These are phyloP conservation scores for Stylophora pistillata DNA, from an alignment of 64 coral and sea anemone genomes.

Conservation along the genomic window DNA sequence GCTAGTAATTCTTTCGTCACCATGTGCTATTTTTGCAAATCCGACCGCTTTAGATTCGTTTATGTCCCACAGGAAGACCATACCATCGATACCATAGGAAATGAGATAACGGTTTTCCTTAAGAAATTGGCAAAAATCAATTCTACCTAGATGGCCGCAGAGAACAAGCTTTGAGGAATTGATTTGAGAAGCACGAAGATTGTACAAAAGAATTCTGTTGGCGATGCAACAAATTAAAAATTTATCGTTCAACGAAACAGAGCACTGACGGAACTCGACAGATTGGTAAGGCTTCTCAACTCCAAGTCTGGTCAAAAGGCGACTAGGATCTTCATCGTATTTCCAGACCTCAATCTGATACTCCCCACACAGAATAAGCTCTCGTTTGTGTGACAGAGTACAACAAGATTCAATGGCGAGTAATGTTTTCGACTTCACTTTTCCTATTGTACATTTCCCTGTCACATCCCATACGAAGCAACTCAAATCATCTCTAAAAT, in stretches of 20 bases:
- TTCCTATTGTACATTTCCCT: fast-evolving
- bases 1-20: too few relatives aligned
- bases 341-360: not conserved
- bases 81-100: constrained; percentile 33
- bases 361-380: not conserved
- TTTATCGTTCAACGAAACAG: constrained; percentile 1
- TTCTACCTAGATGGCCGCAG: constrained; percentile 6
- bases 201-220: constrained; percentile 17
- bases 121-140: constrained; percentile 48
- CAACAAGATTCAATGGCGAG: not conserved
- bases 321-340: not conserved
- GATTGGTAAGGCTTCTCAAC: too few relatives aligned
- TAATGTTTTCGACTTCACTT: too few relatives aligned
- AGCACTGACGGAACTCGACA: not conserved
- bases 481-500: not conserved
- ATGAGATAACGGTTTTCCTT: constrained; percentile 28
- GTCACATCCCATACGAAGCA: not conserved
- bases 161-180: not conserved
- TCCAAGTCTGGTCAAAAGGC: too few relatives aligned
- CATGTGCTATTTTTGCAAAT: not conserved
- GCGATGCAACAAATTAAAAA: constrained; percentile 36
- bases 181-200: not conserved
- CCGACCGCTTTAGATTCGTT: not conserved
- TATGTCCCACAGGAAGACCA: constrained; percentile 45
- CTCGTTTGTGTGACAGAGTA: not conserved